Evolutionary conservation across 2,113 vertebrate species (phyloP).

Genomic region (Gymnorhina tibicen): DNA sequence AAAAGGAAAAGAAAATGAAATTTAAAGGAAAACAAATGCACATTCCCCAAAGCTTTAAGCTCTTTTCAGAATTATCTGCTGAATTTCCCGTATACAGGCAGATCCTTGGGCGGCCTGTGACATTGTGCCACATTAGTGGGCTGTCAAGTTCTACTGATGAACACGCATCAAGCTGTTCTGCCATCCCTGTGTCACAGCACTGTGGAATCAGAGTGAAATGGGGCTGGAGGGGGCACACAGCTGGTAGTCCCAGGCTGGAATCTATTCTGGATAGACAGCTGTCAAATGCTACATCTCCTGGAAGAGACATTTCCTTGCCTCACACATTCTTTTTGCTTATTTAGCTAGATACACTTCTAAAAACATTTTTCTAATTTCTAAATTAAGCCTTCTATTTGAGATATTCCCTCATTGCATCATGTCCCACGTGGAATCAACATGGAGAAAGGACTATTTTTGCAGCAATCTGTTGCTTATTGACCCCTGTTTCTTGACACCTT

Average conservation of each 20-base stretch:
- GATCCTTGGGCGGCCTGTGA: not conserved
- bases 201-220: not conserved
- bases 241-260: not conserved
- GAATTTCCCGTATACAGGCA: not conserved
- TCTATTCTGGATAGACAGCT: not conserved
- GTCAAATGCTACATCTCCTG: not conserved
- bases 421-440: not conserved
- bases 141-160: not conserved
- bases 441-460: not conserved
- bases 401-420: not conserved
- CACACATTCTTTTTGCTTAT: not conserved
- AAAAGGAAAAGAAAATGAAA: not conserved
- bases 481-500: not conserved
- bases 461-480: not conserved
- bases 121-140: not conserved
- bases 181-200: not conserved
- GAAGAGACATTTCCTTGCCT: not conserved
- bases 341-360: not conserved
- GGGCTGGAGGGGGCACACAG: not conserved
- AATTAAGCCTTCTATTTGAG: not conserved
- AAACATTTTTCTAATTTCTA: not conserved
- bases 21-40: not conserved
- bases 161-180: not conserved
- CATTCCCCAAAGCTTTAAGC: not conserved
- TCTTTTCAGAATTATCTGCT: not conserved